Base-by-base conservation (phyloP, 1,140 invertebrate species). In the Physella acuta region DNA sequence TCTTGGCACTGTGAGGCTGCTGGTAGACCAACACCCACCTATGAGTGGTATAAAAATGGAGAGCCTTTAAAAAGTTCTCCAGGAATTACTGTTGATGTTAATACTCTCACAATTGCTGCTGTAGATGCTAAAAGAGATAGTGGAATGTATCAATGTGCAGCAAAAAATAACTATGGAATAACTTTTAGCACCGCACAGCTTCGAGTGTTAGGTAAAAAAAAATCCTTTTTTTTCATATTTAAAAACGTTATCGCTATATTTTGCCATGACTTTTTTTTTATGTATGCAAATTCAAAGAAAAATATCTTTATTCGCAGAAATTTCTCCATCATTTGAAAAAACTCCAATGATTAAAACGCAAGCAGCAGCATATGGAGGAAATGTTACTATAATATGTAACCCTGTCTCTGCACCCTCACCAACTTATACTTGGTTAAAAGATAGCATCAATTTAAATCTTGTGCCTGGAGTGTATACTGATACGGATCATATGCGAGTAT, bases 1-100 rank as follows among this genome's bases (percentile, higher is more conserved):
- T 92, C 91, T 0, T 98, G 95, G 92, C 94, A 92, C 39, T 98
- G 96, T 86, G 94, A 97, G 87, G 94, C 95, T 0, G 95, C 95
- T 87, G 94, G 94, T 20, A 94, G 95, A 77, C 95, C 95, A 31
- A 89, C 91, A 44, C 95, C 96, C 0, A 95, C 90, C 73, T 98
- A 97, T 78, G 91, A 88, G 59, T 98, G 95, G 94, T 92, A 92
- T 80, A 92, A 91, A 85, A 94, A 82, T 68, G 77, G 74, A 1
- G 62, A 89, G 55, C 87, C 87, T 67, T 90, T 95, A 8, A 28
- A 20, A 34, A 70, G 34, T 34, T 70, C 61, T 51, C 20, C 56
- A 30, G 71, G 71, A 11, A 33, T 71, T 36, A 67, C 26, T 26
- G 31, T 77, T 8, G 56, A 39, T 31, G 69, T 65, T 16, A 78